phyloP scores from a whole-genome alignment of 2,113 vertebrate species.

The Pelobates fuscus region DNA sequence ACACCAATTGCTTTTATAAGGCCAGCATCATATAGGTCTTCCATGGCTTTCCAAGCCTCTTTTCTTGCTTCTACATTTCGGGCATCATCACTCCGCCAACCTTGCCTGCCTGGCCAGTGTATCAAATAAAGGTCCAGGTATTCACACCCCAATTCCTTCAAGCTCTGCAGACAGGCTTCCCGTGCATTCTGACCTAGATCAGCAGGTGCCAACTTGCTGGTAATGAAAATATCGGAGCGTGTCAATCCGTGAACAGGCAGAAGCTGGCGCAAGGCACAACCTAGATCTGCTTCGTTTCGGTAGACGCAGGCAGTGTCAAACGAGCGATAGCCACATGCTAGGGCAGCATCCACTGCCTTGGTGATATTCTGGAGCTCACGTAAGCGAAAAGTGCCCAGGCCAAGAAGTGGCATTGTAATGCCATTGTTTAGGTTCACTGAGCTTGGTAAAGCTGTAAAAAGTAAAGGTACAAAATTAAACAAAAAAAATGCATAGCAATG shows the following conservation, averaged over 20 bases:
- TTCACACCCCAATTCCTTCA: slow-evolving; percentile 66
- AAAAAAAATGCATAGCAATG: background rate
- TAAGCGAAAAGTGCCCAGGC: slow-evolving; percentile 77
- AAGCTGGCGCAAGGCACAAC: slow-evolving; percentile 65
- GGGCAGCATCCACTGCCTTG: slow-evolving; percentile 67
- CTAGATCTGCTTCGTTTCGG: slow-evolving; percentile 71
- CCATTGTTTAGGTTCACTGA: slow-evolving; percentile 69
- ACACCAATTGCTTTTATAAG: slow-evolving; percentile 77
- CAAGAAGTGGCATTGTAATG: slow-evolving; percentile 73
- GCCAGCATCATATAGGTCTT: slow-evolving; percentile 68
- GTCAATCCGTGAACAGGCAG: slow-evolving; percentile 70
- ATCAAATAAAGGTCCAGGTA: slow-evolving; percentile 81
- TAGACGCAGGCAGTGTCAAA: slow-evolving; percentile 81
- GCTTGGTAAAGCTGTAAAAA: background rate
- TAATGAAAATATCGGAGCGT: slow-evolving; percentile 74
- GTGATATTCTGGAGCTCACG: slow-evolving; percentile 56
- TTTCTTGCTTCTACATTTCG: slow-evolving; percentile 67
- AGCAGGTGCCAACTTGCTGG: slow-evolving; percentile 74
- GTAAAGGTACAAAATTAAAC: background rate
- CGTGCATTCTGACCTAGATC: slow-evolving; percentile 68
- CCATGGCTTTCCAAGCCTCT: slow-evolving; percentile 72
- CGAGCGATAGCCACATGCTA: slow-evolving; percentile 71
- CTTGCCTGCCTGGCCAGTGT: slow-evolving; percentile 82
- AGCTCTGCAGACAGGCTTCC: slow-evolving; percentile 66
- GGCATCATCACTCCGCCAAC: slow-evolving; percentile 62